These are phyloP conservation scores for Tiaroga cobitis DNA, from an alignment of 2,797 vertebrate genomes.

Conservation along the genomic window DNA sequence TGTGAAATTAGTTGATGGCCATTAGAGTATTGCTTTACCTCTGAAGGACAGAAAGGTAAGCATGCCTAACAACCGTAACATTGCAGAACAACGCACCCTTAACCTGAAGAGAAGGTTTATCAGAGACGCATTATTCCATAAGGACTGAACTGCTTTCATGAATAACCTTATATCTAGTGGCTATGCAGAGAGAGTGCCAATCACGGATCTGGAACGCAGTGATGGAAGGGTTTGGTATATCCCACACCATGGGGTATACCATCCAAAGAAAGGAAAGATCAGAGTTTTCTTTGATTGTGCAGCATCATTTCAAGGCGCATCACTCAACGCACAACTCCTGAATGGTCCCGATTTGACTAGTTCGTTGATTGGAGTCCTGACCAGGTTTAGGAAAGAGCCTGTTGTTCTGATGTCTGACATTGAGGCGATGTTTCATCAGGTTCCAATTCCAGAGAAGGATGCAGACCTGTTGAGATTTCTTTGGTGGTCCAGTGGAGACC, in stretches of 20 bases:
- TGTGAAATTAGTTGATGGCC: background rate
- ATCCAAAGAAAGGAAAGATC: background rate
- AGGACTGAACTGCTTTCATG: slow-evolving; percentile 30
- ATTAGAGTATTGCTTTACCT: slow-evolving; percentile 1
- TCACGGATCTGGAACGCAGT: background rate
- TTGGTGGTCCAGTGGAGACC: slow-evolving; percentile 29
- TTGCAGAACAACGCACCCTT: background rate
- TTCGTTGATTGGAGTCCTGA: background rate
- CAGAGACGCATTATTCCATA: background rate
- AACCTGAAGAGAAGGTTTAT: slow-evolving; percentile 3
- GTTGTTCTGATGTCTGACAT: slow-evolving; percentile 36
- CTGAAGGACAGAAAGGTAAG: background rate
- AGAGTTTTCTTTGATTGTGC: slow-evolving; percentile 9
- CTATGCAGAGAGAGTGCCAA: slow-evolving; percentile 34
- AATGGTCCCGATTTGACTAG: too few relatives aligned
- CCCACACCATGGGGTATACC: background rate
- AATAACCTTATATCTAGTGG: slow-evolving; percentile 17
- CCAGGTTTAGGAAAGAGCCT: slow-evolving; percentile 38
- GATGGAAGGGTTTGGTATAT: slow-evolving; percentile 34
- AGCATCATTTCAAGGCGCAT: too few relatives aligned
- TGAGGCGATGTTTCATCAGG: slow-evolving; percentile 30
- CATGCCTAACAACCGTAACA: background rate
- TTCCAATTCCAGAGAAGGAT: slow-evolving; percentile 13
- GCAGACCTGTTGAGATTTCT: slow-evolving; percentile 26
- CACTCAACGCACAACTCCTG: too few relatives aligned